A percentile compares a stretch with the other conserved stretches of the same genome.
phyloP scores from a whole-genome alignment of 2,797 vertebrate species.

The Poecilia wingei region DNA sequence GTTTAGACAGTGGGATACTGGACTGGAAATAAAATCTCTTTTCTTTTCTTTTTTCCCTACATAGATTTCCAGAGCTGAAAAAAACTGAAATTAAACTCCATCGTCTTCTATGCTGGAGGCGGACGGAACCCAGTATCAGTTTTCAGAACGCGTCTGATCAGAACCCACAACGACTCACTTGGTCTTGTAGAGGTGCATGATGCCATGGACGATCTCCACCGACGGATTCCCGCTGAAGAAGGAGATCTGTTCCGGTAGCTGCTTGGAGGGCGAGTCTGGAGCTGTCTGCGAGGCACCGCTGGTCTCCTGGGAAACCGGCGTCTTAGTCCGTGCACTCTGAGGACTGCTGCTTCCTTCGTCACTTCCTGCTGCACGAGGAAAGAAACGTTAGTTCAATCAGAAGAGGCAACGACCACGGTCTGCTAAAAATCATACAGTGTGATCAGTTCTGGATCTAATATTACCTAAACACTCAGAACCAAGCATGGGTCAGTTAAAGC shows the following conservation, averaged over 20 bases:
- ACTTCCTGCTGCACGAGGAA: conserved; percentile 50
- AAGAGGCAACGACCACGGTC: not conserved
- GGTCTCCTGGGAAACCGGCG: conserved; percentile 38
- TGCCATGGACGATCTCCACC: conserved; percentile 95
- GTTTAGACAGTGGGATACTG: not conserved
- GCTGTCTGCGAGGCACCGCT: conserved; percentile 52
- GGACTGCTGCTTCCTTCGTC: conserved; percentile 27
- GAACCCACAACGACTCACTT: conserved; percentile 83
- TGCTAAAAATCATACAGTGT: not conserved
- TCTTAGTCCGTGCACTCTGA: conserved; percentile 25
- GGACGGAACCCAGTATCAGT: not conserved
- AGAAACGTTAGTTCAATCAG: not conserved
- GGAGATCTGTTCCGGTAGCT: conserved; percentile 96
- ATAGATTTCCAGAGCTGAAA: not conserved
- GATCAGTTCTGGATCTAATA: not conserved
- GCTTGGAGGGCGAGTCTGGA: conserved; percentile 92
- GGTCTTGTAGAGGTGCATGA: conserved; percentile 99
- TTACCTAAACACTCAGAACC: not conserved
- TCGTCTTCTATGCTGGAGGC: not conserved
- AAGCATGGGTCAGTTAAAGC: not conserved
- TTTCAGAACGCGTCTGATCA: not conserved
- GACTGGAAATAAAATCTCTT: not conserved
- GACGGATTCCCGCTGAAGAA: conserved; percentile 98
- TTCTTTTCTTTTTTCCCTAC: not conserved
- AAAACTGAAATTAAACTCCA: not conserved